Evolutionary conservation across 2,113 vertebrate genomes (phyloP), one percentile per base, ranked within the genome.

Genomic region (Echinops telfairi): DNA sequence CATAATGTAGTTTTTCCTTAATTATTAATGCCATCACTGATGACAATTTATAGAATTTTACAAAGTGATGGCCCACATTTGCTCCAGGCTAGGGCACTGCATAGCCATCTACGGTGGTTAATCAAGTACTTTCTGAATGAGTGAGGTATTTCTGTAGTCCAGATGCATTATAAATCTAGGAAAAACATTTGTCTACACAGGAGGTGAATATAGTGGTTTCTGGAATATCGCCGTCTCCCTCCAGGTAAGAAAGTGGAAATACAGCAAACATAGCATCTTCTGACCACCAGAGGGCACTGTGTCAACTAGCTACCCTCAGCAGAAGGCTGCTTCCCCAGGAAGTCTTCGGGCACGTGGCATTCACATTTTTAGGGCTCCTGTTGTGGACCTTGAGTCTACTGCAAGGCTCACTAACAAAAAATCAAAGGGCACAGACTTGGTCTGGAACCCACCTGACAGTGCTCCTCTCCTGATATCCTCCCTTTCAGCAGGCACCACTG

Each of bases 221-320:
- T 64, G 71, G 47, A 86, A 90, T 66, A 64, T 14, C 90, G 60
- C 75, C 75, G 53, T 88, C 73, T 60, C 43, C 70, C 38, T 93
- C 75, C 20, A 89, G 60, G 25, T 78, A 60, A 4, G 20, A 29
- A 83, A 22, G 33, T 90, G 38, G 40, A 86, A 71, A 92, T 92
- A 53, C 27, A 89, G 17, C 23, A 43, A 81, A 85, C 82, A 90
- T 3, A 60, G 71, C 79, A 68, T 76, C 31, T 83, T 83, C 58
- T 79, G 31, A 93, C 94, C 97, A 96, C 97, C 86, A 96, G 97
- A 96, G 94, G 95, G 94, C 94, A 89, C 53, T 66, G 31, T 62
- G 57, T 66, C 81, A 92, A 96, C 76, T 0, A 73, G 90, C 83
- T 36, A 58, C 40, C 77, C 47, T 90, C 38, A 47, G 70, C 58